phyloP scores from a whole-genome alignment of 2,113 vertebrate genomes.

The Girardinichthys multiradiatus region DNA sequence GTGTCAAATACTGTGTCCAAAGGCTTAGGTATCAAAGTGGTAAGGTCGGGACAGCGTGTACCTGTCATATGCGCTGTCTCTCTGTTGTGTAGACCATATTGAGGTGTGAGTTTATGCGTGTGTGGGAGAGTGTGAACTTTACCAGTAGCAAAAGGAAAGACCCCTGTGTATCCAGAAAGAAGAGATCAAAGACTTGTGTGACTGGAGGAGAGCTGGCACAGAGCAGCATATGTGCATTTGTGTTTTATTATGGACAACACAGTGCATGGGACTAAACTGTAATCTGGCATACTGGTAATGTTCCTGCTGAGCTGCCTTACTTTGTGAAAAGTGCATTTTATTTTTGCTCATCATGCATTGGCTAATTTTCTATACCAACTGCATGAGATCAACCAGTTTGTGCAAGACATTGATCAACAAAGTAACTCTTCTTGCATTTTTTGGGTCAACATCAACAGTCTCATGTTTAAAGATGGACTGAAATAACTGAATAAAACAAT shows the following conservation, averaged over 20 bases:
- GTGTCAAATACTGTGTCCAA: neutral
- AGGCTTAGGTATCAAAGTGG: conserved; percentile 23
- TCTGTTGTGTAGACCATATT: conserved; percentile 23
- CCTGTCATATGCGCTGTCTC: conserved; percentile 23
- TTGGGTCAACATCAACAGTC: too few relatives aligned
- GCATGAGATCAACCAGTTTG: neutral
- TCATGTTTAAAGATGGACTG: too few relatives aligned
- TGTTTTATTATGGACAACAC: too few relatives aligned
- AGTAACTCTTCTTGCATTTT: too few relatives aligned
- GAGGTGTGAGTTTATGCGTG: neutral
- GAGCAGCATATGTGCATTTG: conserved; percentile 27
- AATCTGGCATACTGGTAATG: neutral
- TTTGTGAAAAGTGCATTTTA: neutral
- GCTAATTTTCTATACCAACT: neutral
- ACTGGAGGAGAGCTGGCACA: conserved; percentile 35
- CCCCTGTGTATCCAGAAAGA: conserved; percentile 47
- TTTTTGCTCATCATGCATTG: neutral
- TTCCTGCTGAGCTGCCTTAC: neutral
- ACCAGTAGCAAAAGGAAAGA: conserved; percentile 50
- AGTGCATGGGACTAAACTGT: too few relatives aligned
- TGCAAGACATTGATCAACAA: neutral
- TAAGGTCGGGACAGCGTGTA: conserved; percentile 39
- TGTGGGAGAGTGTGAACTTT: conserved; percentile 54
- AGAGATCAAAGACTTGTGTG: conserved; percentile 60
- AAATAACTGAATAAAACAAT: too few relatives aligned